phyloP scores from a whole-genome alignment of 2,113 vertebrate genomes.

The Centropus unirufus region DNA sequence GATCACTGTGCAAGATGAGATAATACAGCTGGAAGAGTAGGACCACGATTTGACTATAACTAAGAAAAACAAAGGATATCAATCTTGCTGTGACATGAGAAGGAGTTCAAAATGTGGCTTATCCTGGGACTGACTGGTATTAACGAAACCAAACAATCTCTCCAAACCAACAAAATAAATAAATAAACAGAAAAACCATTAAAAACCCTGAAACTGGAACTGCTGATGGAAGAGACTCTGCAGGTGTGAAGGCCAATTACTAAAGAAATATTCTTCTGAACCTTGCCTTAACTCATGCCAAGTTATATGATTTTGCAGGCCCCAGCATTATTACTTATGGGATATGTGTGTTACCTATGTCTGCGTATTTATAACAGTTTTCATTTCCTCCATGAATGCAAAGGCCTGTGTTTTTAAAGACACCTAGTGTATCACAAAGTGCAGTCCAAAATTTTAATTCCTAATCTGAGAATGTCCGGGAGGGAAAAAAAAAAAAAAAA shows the following conservation, averaged over 20 bases:
- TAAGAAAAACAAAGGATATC: not conserved
- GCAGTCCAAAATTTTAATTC: not conserved
- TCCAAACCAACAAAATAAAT: not conserved
- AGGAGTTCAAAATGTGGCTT: not conserved
- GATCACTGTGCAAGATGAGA: not conserved
- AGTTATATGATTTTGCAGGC: not conserved
- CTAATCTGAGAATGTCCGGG: not conserved
- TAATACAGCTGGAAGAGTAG: fast-evolving
- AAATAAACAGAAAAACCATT: not conserved
- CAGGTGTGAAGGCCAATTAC: not conserved
- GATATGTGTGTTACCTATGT: not conserved
- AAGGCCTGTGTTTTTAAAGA: not conserved
- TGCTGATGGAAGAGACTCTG: not conserved
- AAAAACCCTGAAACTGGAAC: not conserved
- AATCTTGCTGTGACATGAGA: not conserved
- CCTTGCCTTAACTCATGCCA: not conserved
- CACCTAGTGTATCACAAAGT: not conserved
- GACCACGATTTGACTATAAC: not conserved
- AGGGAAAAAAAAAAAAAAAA: not conserved
- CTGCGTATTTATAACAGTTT: not conserved
- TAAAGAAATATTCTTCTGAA: not conserved
- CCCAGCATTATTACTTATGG: not conserved
- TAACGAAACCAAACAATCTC: not conserved
- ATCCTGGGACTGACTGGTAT: not conserved
- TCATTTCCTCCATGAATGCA: not conserved